Evolutionary conservation across 2,113 vertebrate genomes (phyloP).

Genomic region (Rhinichthys klamathensis): DNA sequence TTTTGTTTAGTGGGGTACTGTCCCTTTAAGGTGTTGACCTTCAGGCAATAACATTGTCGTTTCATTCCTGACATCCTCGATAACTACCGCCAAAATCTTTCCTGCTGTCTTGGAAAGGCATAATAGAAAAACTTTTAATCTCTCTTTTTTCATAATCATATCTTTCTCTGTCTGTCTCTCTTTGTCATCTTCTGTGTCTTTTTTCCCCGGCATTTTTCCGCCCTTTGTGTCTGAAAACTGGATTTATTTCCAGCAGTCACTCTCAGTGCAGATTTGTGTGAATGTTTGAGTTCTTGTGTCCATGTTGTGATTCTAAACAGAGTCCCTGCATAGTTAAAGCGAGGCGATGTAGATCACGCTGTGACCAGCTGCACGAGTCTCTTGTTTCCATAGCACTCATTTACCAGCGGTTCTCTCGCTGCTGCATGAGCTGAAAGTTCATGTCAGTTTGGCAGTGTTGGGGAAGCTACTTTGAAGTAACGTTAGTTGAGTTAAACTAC

Average conservation of each 20-base stretch:
- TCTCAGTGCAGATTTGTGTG: not conserved
- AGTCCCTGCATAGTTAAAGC: constrained; percentile 8
- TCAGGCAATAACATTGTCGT: not conserved
- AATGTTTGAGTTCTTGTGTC: constrained; percentile 7
- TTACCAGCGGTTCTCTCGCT: not conserved
- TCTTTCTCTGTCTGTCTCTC: not conserved
- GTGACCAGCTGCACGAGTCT: constrained; percentile 8
- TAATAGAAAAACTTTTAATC: not conserved
- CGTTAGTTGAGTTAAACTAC: not conserved
- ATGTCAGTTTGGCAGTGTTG: not conserved
- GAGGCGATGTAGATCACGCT: not conserved
- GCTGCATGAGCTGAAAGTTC: not conserved
- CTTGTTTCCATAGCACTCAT: not conserved
- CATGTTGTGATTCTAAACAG: constrained; percentile 11
- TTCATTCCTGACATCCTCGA: not conserved
- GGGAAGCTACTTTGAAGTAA: not conserved
- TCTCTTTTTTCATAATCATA: not conserved
- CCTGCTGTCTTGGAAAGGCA: not conserved
- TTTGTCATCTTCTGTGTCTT: not conserved
- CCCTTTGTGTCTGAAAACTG: not conserved
- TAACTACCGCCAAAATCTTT: not conserved
- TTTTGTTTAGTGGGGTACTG: not conserved
- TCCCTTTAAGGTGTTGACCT: not conserved
- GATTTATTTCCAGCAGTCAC: not conserved
- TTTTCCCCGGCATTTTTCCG: not conserved